These are phyloP conservation scores for Drosophila infuscata DNA, from an alignment of 2,888 invertebrate species.

Conservation along the genomic window DNA sequence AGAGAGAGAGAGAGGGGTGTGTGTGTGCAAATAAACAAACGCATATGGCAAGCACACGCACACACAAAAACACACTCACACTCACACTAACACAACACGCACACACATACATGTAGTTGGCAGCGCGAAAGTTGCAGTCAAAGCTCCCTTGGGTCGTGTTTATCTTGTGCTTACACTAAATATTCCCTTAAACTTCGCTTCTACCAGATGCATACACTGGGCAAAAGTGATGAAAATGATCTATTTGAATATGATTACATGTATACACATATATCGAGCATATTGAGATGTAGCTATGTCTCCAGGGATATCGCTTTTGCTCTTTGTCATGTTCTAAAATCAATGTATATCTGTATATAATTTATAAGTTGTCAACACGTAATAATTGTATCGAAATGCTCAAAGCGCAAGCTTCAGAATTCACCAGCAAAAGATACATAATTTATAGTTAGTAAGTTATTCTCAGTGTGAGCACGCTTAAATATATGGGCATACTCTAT, in stretches of 20 bases:
- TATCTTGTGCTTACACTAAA: conserved; percentile 73
- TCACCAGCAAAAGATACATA: not conserved
- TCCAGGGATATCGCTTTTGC: not conserved
- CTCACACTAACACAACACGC: not conserved
- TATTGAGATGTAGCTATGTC: not conserved
- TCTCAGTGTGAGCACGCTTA: not conserved
- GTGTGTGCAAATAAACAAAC: conserved; percentile 10
- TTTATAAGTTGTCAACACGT: not conserved
- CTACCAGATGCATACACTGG: conserved; percentile 19
- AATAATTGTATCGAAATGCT: not conserved
- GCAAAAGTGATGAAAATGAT: not conserved
- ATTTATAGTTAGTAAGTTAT: not conserved
- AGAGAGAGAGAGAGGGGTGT: not conserved
- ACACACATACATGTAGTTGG: conserved; percentile 38
- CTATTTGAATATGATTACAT: not conserved
- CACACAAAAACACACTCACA: not conserved
- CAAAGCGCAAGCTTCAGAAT: not conserved
- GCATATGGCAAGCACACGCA: conserved; percentile 6
- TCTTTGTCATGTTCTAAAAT: not conserved
- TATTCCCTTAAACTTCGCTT: conserved; percentile 65
- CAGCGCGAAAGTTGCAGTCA: conserved; percentile 58
- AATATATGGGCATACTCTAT: not conserved
- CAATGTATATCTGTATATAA: not conserved
- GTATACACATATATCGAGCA: not conserved
- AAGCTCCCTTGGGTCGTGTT: conserved; percentile 72